Conservation (phyloP, 2,797 vertebrate species). For the Hipposideros larvatus region DNA sequence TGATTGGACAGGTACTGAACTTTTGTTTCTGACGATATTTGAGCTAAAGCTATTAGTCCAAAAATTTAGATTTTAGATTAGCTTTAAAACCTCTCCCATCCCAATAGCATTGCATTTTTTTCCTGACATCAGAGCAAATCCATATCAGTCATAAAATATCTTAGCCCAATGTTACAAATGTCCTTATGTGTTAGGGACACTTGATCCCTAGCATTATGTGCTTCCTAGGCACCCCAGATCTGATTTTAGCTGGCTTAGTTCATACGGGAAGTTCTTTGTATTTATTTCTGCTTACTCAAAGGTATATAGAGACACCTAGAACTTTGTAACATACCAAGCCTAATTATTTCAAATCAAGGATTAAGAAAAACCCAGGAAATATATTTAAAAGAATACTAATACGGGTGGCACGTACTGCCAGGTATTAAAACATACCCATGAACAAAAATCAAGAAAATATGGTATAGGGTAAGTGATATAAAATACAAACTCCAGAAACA, state of each 20-base stretch:
- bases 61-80: not conserved
- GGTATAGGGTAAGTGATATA: not conserved
- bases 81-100: not conserved
- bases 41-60: not conserved
- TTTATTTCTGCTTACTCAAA: constrained; percentile 5
- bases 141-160: not conserved
- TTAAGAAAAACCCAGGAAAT: not conserved
- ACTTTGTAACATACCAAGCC: not conserved
- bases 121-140: constrained; percentile 34
- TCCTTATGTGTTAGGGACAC: not conserved
- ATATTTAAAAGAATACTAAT: constrained; percentile 5
- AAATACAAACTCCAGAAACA: not conserved
- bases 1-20: not conserved
- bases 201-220: not conserved
- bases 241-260: not conserved
- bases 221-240: not conserved
- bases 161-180: not conserved
- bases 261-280: not conserved
- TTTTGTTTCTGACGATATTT: not conserved
- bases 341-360: constrained; percentile 23
- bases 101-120: not conserved
- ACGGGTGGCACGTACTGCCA: not conserved
- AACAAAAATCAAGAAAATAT: not conserved
- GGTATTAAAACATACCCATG: not conserved
- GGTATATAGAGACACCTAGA: not conserved